phyloP scores from a whole-genome alignment of 2,797 vertebrate genomes.

The Falco novaeseelandiae region DNA sequence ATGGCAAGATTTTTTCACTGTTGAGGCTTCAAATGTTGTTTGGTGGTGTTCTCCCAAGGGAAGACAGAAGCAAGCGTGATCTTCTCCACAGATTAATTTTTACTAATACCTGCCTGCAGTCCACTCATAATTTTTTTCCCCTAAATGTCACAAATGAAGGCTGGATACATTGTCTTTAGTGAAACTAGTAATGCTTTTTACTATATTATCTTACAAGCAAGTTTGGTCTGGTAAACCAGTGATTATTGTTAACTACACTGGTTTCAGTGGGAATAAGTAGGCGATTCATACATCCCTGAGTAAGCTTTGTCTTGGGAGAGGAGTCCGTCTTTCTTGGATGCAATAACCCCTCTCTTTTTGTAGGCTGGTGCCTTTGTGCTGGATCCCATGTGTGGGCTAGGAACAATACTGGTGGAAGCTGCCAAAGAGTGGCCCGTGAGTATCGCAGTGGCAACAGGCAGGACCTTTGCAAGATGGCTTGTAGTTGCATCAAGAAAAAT shows the following conservation, averaged over 20 bases:
- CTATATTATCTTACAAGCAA: neutral
- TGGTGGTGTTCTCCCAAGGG: neutral
- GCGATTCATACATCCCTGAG: neutral
- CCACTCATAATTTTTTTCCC: neutral
- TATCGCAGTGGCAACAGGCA: neutral
- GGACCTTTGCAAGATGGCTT: neutral
- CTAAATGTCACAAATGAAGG: neutral
- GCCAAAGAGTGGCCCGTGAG: conserved; percentile 89
- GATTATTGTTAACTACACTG: neutral
- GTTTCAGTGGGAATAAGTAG: neutral
- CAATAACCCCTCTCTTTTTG: neutral
- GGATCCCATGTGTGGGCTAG: conserved; percentile 97
- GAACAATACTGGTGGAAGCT: conserved; percentile 91
- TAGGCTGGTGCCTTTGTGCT: conserved; percentile 85
- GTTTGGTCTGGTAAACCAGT: neutral
- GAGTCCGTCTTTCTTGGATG: neutral
- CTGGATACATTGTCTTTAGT: neutral
- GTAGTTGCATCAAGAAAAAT: neutral
- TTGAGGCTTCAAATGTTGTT: neutral
- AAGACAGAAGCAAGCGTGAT: neutral
- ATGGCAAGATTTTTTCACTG: neutral
- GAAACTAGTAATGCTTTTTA: neutral
- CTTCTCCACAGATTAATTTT: neutral
- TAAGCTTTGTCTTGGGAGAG: neutral
- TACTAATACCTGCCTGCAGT: neutral